Conservation (phyloP, 2,888 invertebrate genomes). For the Chloroclystis v-ata region DNA sequence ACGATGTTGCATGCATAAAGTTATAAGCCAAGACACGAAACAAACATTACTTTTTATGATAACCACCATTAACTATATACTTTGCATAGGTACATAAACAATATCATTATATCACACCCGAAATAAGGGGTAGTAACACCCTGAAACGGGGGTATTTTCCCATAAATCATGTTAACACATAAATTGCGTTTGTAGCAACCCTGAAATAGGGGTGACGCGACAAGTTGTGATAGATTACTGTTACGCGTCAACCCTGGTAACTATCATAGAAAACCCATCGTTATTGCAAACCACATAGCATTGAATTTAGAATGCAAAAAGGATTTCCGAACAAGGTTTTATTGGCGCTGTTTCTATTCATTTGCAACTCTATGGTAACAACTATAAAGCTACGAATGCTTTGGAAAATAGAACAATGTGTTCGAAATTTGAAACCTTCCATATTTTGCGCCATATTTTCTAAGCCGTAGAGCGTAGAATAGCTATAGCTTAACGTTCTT, state of each 20-base stretch:
- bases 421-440: background rate
- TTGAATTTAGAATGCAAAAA: background rate
- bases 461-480: background rate
- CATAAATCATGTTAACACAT: conserved; percentile 75
- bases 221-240: conserved; percentile 57
- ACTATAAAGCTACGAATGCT: conserved; percentile 2
- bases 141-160: conserved; percentile 49
- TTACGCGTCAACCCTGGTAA: conserved; percentile 10
- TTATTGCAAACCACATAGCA: conserved; percentile 1
- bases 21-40: background rate
- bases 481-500: conserved; percentile 18
- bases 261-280: conserved; percentile 6
- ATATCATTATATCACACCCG: conserved; percentile 4
- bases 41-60: conserved; percentile 1
- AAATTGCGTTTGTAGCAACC: conserved; percentile 62
- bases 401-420: background rate
- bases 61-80: background rate
- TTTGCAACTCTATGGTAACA: conserved; percentile 4
- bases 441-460: background rate
- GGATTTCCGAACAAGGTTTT: background rate
- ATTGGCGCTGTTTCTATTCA: background rate
- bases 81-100: conserved; percentile 4
- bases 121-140: conserved; percentile 15
- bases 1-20: no score
- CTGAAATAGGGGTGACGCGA: conserved; percentile 53